Percentiles rank a stretch among this genome's conserved stretches.
phyloP scores from a whole-genome alignment of 2,888 invertebrate species.

The Drosophila leonis region DNA sequence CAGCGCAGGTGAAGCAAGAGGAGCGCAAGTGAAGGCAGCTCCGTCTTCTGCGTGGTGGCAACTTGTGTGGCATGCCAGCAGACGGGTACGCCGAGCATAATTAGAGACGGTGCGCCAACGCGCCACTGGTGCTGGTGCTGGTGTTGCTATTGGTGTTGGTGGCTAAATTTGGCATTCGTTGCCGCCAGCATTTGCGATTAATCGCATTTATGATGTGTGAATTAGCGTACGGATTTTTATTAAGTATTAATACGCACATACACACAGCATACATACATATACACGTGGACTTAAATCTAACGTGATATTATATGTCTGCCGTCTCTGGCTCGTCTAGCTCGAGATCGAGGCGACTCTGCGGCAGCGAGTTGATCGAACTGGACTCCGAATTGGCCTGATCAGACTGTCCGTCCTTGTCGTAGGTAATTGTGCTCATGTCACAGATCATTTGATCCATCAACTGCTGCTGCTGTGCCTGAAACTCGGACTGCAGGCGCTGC shows the following conservation, averaged over 20 bases:
- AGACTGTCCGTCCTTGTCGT: conserved; percentile 2
- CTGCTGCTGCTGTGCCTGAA: conserved; percentile 48
- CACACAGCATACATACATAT: not conserved
- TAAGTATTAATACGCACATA: not conserved
- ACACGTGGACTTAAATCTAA: not conserved
- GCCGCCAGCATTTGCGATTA: conserved; percentile 30
- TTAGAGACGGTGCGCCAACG: conserved; percentile 56
- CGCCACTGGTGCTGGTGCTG: not conserved
- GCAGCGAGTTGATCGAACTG: conserved; percentile 35
- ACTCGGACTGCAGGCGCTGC: conserved; percentile 45
- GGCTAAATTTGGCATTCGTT: conserved; percentile 65
- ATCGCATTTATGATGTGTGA: conserved; percentile 50
- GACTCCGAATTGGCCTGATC: conserved; percentile 20
- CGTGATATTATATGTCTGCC: not conserved
- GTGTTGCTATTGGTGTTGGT: not conserved
- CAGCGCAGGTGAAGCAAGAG: conserved; percentile 63
- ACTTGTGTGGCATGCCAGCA: conserved; percentile 69
- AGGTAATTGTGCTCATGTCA: conserved; percentile 21
- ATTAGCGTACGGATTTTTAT: conserved; percentile 28
- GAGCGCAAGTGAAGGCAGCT: not conserved
- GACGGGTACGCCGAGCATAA: conserved; percentile 65
- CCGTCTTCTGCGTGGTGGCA: conserved; percentile 22
- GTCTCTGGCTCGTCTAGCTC: conserved; percentile 6
- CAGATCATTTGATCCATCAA: conserved; percentile 45
- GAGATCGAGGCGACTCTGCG: conserved; percentile 22